Percentiles rank a stretch among this genome's conserved stretches.
Evolutionary conservation across 2,113 vertebrate species (phyloP).

Genomic region (Microtus pennsylvanicus): DNA sequence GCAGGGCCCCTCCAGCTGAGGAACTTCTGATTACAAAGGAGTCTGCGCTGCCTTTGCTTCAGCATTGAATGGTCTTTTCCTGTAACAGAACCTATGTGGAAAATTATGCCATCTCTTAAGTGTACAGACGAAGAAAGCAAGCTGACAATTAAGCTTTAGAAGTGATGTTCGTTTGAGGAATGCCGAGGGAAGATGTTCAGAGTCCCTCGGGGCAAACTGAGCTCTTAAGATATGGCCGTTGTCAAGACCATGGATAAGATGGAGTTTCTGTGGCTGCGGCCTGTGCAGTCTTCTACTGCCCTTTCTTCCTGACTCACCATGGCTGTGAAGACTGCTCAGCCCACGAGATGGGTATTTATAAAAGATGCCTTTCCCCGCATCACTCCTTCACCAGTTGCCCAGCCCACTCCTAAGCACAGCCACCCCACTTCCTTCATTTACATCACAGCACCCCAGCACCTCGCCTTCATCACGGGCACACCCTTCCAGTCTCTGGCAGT

Average conservation of each 20-base stretch:
- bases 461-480: background rate
- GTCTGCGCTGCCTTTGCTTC: background rate
- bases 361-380: background rate
- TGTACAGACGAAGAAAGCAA: slow-evolving; percentile 58
- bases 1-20: background rate
- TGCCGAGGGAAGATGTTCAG: background rate
- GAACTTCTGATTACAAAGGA: slow-evolving; percentile 2
- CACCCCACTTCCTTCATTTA: background rate
- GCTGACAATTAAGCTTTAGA: slow-evolving; percentile 46
- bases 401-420: background rate
- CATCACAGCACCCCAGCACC: background rate
- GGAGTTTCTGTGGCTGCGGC: background rate
- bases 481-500: background rate
- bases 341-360: background rate
- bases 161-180: slow-evolving; percentile 11
- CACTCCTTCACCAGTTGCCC: background rate
- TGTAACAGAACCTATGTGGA: slow-evolving; percentile 46
- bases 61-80: slow-evolving; percentile 30
- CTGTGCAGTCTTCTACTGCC: background rate
- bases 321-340: background rate
- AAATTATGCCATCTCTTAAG: slow-evolving; percentile 57
- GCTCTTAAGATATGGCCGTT: background rate
- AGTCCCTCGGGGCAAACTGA: background rate
- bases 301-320: background rate
- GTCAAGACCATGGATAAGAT: background rate